A percentile compares a stretch with the other conserved stretches of the same genome.
Evolutionary conservation across 2,113 vertebrate species (phyloP).

Genomic region (Prunella fulvescens): DNA sequence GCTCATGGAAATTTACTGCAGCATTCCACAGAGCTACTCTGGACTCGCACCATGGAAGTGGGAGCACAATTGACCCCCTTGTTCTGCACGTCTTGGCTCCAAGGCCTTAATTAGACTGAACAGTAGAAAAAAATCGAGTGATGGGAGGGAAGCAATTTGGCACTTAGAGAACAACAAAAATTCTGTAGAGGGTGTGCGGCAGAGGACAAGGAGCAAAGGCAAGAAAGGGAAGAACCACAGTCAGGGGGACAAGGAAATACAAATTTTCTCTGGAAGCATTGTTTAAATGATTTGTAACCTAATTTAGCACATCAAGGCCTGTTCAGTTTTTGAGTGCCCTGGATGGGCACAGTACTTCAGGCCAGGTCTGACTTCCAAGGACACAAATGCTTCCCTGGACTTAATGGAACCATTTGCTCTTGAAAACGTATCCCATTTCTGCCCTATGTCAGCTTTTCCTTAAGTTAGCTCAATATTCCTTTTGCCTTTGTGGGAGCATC

Average conservation of each 20-base stretch:
- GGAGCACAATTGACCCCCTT: slow-evolving; percentile 35
- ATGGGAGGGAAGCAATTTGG: background rate
- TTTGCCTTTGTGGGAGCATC: background rate
- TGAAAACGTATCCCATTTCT: background rate
- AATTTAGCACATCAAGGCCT: background rate
- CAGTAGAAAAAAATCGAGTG: background rate
- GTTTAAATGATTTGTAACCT: background rate
- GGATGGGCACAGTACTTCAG: background rate
- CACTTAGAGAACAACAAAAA: background rate
- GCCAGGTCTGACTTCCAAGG: background rate
- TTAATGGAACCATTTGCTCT: background rate
- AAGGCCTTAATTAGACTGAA: background rate
- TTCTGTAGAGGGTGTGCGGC: background rate
- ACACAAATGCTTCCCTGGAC: background rate
- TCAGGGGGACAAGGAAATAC: background rate
- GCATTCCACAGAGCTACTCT: background rate
- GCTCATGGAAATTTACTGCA: slow-evolving; percentile 10
- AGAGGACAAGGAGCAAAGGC: background rate
- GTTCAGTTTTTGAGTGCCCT: background rate
- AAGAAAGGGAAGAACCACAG: background rate
- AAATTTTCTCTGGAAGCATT: background rate
- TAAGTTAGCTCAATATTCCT: background rate
- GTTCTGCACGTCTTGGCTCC: background rate
- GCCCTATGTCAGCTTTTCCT: background rate
- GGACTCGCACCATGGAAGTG: background rate